Base-by-base conservation (phyloP, 2,113 vertebrate genomes). In the Notothenia rossii region DNA sequence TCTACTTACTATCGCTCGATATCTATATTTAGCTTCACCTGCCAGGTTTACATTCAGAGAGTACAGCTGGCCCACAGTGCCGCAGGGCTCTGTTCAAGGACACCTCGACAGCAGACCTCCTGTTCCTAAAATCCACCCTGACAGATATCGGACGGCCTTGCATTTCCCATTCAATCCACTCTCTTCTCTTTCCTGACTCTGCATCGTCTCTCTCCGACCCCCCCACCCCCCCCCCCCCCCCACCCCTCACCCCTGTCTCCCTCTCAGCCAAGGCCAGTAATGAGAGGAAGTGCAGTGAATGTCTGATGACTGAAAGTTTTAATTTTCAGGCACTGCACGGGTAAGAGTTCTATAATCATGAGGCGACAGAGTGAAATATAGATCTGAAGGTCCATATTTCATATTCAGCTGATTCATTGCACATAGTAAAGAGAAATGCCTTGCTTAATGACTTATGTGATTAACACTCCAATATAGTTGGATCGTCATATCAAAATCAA, bases 331-430 rank as follows among this genome's bases (percentile, higher is more conserved):
- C 48, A 25, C 36, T 55, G 70, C 60, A 40, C 1, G 48, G 60
- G 55, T 79, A 79, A 79, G 71, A 75, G 75, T 82, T 82, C 72
- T 79, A 55, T 76, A 79, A 86, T 75, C 65, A 71, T 65, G 66
- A 51, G 65, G 56, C 12, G 29, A 56, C 51, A 43, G 67, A 69
- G 58, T 81, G 33, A 85, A 82, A 86, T 72, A 75, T 82, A 82
- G 75, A 86, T 86, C 71, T 71, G 40, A 71, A 50, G 49, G 59
- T 55, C 48, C 36, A 40, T 40, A 7, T 40, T 40, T 40, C 49
- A 83, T 56, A 62, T 63, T 65, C 51, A 29, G 17, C 15, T 64
- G 50, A 46, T 33, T 11, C 4, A 18, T 18, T 18, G 9, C 7
- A 5, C 40, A 22, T 14, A 9, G 33, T 33, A 64, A 46, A 49